A percentile compares a stretch with the other conserved stretches of the same genome.
phyloP scores from a whole-genome alignment of 1,140 invertebrate species.

The Pomphorhynchus laevis region DNA sequence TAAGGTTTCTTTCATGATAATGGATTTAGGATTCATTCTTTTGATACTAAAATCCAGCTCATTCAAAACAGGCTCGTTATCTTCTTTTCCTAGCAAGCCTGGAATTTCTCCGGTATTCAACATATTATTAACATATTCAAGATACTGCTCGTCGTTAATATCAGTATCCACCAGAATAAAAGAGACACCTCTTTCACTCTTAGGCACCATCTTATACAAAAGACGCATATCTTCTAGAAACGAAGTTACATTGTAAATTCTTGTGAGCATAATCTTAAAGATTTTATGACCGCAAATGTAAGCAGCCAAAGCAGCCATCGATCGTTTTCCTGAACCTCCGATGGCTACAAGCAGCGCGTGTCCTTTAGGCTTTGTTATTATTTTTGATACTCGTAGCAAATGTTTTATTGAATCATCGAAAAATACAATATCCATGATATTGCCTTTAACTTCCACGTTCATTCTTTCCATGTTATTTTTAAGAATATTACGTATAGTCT shows the following conservation, averaged over 20 bases:
- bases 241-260: slow-evolving; percentile 68
- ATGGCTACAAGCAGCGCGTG: slow-evolving; percentile 21
- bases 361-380: slow-evolving; percentile 20
- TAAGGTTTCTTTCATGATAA: too few relatives aligned
- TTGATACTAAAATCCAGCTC: too few relatives aligned
- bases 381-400: slow-evolving; percentile 20
- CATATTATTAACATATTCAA: slow-evolving; percentile 21
- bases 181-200: slow-evolving; percentile 75
- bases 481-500: slow-evolving; percentile 38
- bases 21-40: too few relatives aligned
- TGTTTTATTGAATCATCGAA: slow-evolving; percentile 43
- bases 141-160: slow-evolving; percentile 20
- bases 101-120: slow-evolving; percentile 20
- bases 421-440: slow-evolving; percentile 84
- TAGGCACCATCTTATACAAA: slow-evolving; percentile 47
- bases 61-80: too few relatives aligned
- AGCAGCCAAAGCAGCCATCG: slow-evolving; percentile 18
- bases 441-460: slow-evolving; percentile 68
- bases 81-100: slow-evolving; percentile 66
- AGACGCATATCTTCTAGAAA: slow-evolving; percentile 68
- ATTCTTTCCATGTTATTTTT: slow-evolving; percentile 60
- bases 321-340: slow-evolving; percentile 21
- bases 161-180: slow-evolving; percentile 43
- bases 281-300: slow-evolving; percentile 51
- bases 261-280: slow-evolving; percentile 65